These are phyloP conservation scores for Brachionus sp. DNA, from an alignment of 1,140 invertebrate genomes.

Conservation along the genomic window DNA sequence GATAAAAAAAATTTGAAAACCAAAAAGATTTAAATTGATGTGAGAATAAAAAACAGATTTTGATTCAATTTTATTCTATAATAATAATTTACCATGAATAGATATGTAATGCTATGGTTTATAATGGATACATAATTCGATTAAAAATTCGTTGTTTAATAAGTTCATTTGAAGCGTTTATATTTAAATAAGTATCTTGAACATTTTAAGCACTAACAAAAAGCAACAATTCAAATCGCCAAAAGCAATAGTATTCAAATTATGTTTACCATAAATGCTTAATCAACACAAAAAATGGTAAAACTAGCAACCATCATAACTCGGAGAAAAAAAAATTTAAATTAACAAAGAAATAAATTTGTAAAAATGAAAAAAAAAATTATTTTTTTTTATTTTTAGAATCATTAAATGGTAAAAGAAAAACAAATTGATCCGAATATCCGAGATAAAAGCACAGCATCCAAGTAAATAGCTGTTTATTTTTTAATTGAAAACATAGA, in stretches of 20 bases:
- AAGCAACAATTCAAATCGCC: not conserved
- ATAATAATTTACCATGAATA: not conserved
- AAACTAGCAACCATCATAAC: conserved; percentile 1
- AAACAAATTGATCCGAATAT: not conserved
- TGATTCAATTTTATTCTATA: not conserved
- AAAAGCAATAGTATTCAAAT: not conserved
- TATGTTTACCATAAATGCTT: not conserved
- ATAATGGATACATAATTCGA: too few species aligned
- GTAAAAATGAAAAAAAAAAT: not conserved
- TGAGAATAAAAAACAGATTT: too few species aligned
- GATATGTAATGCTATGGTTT: not conserved
- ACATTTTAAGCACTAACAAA: not conserved
- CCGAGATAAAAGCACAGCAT: not conserved
- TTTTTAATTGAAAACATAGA: not conserved
- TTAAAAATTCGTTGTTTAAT: not conserved
- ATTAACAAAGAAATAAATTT: conserved; percentile 1
- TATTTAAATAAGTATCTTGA: not conserved
- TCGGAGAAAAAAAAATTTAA: not conserved
- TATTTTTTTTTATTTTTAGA: not conserved
- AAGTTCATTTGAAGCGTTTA: not conserved
- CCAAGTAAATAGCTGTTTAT: not conserved
- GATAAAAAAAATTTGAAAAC: not conserved
- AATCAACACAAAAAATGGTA: not conserved
- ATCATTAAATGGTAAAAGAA: not conserved
- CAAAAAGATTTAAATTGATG: not conserved